These are phyloP conservation scores for Stegostoma tigrinum DNA, from an alignment of 2,113 vertebrate species.

Conservation along the genomic window DNA sequence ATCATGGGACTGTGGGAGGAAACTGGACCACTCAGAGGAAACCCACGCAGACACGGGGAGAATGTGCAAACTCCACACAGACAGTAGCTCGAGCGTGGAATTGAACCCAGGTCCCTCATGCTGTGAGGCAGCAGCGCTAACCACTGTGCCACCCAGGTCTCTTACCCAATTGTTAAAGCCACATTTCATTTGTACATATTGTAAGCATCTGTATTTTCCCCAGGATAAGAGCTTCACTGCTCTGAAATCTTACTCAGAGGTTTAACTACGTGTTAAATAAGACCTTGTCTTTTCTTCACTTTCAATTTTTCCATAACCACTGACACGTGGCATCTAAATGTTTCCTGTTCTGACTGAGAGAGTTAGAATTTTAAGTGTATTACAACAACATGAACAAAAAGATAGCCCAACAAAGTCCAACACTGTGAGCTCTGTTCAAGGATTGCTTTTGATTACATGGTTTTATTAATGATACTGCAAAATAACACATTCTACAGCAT, in stretches of 20 bases:
- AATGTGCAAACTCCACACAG: no score
- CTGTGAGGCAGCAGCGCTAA: no score
- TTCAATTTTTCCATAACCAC: not conserved
- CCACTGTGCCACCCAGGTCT: not conserved
- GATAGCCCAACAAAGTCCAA: not conserved
- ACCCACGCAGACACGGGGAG: no score
- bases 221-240: not conserved
- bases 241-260: not conserved
- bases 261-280: not conserved
- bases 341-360: not conserved
- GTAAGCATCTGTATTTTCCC: not conserved
- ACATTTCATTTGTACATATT: not conserved
- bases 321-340: not conserved
- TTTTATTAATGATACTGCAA: not conserved
- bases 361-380: not conserved
- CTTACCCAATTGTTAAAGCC: not conserved
- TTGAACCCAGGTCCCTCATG: no score
- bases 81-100: no score
- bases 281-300: not conserved
- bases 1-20: no score
- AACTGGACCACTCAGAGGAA: no score
- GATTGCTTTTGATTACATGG: not conserved
- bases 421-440: not conserved
- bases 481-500: not conserved
- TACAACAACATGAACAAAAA: not conserved